These are phyloP conservation scores for Melanostigma gelatinosum DNA, from an alignment of 2,113 vertebrate species.

Conservation along the genomic window DNA sequence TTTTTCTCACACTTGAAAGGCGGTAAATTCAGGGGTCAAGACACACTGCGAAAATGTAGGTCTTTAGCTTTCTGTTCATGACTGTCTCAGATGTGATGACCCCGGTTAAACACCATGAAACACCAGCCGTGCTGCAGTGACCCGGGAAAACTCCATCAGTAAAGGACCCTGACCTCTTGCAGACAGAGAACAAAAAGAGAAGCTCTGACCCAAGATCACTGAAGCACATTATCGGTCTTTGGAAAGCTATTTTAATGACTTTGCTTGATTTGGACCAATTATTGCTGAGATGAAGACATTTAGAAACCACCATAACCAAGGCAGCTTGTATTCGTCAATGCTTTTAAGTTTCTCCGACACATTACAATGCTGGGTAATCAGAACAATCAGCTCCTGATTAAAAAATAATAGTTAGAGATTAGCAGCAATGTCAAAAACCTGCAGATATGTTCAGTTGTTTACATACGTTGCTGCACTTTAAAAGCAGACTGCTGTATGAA, in stretches of 20 bases:
- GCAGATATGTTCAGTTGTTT: not conserved
- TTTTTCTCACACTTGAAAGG: not conserved
- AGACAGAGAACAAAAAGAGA: not conserved
- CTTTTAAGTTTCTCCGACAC: not conserved
- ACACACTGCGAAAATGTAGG: not conserved
- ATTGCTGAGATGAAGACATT: not conserved
- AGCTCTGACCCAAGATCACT: not conserved
- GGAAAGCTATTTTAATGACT: not conserved
- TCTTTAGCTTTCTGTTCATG: too few species aligned
- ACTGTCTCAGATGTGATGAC: not conserved
- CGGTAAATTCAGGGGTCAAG: not conserved
- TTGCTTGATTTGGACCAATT: not conserved
- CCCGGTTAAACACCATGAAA: not conserved
- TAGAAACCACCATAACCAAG: not conserved
- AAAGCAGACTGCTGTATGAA: not conserved
- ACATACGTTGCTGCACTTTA: not conserved
- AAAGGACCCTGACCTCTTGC: slow-evolving; percentile 1
- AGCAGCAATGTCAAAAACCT: not conserved
- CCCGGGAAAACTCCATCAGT: slow-evolving; percentile 5
- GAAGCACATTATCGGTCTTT: not conserved
- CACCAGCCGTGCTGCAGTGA: not conserved
- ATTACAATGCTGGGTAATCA: not conserved
- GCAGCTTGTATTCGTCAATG: not conserved
- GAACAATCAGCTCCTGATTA: not conserved
- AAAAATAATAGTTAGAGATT: not conserved